Evolutionary conservation across 2,888 invertebrate species (phyloP), one percentile per base, ranked within the genome.

Genomic region (Polyommatus iphigenia): DNA sequence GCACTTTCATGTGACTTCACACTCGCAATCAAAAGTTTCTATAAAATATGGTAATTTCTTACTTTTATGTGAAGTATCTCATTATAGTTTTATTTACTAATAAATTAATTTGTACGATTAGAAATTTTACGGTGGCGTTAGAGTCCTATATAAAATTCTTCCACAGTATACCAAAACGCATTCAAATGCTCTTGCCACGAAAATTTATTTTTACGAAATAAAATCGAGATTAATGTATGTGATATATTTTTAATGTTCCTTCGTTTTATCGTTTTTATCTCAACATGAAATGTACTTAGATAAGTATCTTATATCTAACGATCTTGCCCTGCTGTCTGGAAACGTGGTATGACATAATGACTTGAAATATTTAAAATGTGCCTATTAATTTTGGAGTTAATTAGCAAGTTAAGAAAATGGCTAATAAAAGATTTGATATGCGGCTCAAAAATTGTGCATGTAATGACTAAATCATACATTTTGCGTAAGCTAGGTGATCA

Each of bases 221-320:
- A 62, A 24, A 67, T 29, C 6, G 29, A 67, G 67, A 67, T 67
- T 67, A 67, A 67, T 67, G 67, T 67, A 18, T 67, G 67, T 67
- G 67, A 67, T 67, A 67, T 32, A 67, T 67, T 29, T 20, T 67
- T 67, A 67, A 67, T 29, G 67, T 67, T 29, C 29, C 29, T 24
- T 15, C 0, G 62, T 15, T 67, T 62, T 67, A 67, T 67, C 29
- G 67, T 15, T 67, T 18, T 29, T 13, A 62, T 62, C 62, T 62
- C 62, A 29, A 67, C 29, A 15, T 67, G 20, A 62, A 62, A 62
- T 62, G 62, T 62, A 24, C 29, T 29, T 15, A 18, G 67, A 32
- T 67, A 3, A 67, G 15, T 10, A 67, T 67, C 67, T 67, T 67
- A 2, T 62, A 20, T 67, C 67, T 15, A 15, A 29, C 29, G 13